Conservation (phyloP, 64 coral and sea anemone genomes). For the Anthopleura sola region DNA sequence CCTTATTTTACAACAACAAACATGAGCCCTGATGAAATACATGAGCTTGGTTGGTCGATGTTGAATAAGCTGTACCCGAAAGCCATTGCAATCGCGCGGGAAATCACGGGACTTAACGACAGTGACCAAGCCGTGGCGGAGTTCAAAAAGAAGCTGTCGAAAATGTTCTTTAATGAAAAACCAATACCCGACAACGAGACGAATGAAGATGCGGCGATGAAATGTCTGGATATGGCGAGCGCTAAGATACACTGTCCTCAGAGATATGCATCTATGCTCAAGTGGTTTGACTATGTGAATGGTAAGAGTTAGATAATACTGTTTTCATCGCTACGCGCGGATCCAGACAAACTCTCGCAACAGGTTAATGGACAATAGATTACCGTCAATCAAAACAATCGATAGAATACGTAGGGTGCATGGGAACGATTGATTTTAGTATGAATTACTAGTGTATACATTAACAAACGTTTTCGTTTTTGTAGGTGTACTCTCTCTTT, state of each 20-base stretch:
- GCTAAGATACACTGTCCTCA: constrained; percentile 76
- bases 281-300: constrained; percentile 80
- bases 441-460: too few species aligned
- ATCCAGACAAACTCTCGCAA: too few species aligned
- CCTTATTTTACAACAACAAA: constrained; percentile 90
- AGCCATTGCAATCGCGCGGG: constrained; percentile 65
- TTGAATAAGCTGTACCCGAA: constrained; percentile 70
- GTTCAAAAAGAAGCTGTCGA: constrained; percentile 78
- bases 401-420: too few species aligned
- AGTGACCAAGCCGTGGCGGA: constrained; percentile 37
- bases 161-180: constrained; percentile 88
- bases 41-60: constrained; percentile 68
- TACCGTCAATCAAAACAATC: too few species aligned
- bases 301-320: constrained; percentile 32
- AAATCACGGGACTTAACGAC: constrained; percentile 53
- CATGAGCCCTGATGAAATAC: constrained; percentile 70
- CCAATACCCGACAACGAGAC: constrained; percentile 80
- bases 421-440: too few species aligned
- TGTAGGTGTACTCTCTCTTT: constrained; percentile 59
- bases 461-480: not conserved
- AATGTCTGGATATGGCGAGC: constrained; percentile 58
- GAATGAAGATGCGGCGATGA: constrained; percentile 63
- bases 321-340: too few species aligned
- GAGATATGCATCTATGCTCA: constrained; percentile 78
- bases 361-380: too few species aligned